These are phyloP conservation scores for Eristalis tenax DNA, from an alignment of 2,888 invertebrate species.

Conservation along the genomic window DNA sequence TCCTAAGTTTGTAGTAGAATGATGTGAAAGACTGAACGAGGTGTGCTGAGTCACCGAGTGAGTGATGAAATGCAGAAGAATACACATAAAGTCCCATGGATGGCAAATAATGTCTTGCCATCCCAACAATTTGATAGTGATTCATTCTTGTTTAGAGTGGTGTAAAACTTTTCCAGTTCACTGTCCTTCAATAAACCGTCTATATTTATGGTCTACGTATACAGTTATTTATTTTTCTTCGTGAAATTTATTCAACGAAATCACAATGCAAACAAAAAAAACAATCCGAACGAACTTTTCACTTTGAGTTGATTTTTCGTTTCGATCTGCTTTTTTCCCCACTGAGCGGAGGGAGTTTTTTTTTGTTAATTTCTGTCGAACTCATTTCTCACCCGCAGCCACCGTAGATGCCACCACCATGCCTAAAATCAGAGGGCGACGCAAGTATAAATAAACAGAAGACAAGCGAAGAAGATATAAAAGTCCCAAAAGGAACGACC, in stretches of 20 bases:
- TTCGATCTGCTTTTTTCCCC: constrained; percentile 9
- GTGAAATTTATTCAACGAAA: constrained; percentile 26
- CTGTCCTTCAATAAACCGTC: constrained; percentile 5
- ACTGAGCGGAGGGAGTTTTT: background rate
- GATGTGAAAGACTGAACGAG: no score
- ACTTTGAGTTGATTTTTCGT: constrained; percentile 42
- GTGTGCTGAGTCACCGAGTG: no score
- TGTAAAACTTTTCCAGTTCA: background rate
- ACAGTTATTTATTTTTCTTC: constrained; percentile 15
- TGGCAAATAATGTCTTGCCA: no score
- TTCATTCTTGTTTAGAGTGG: background rate
- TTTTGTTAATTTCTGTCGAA: background rate
- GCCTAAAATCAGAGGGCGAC: constrained; percentile 13
- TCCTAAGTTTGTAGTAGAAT: no score
- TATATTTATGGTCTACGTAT: background rate
- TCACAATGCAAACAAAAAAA: constrained; percentile 17
- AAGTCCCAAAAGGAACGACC: constrained; percentile 43
- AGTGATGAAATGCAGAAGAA: background rate
- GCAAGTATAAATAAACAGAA: constrained; percentile 52
- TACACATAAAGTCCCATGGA: no score
- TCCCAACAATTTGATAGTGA: no score
- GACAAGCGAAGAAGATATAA: constrained; percentile 9
- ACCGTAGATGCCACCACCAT: background rate
- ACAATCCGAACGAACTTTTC: background rate
- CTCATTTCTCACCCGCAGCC: background rate